Evolutionary conservation across 2,888 invertebrate genomes (phyloP), one percentile per base, ranked within the genome.

Genomic region (Spodoptera exigua): DNA sequence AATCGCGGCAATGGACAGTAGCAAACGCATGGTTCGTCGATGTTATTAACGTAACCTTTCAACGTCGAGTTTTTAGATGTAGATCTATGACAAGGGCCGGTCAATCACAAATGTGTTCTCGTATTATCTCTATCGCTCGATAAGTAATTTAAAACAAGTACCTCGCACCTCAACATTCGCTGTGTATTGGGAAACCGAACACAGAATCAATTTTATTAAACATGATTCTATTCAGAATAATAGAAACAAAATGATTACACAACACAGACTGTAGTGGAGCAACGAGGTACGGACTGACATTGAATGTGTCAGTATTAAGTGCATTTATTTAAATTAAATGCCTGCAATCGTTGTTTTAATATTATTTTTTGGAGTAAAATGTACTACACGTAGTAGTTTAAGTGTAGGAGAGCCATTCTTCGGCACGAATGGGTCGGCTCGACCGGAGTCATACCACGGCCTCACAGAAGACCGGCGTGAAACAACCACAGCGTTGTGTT

Each of bases 171-270:
- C 27, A 27, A 7, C 27, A 27, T 27, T 27, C 27, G 27, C 7
- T 7, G 27, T 27, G 27, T 9, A 7, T 27, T 41, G 35, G 34
- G 18, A 56, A 49, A 40, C 11, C 10, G 17, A 67, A 27, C 47
- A 32, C 18, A 47, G 34, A 70, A 54, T 39, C 40, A 54, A 74
- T 71, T 27, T 71, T 51, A 60, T 47, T 51, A 14, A 18, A 43
- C 57, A 55, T 46, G 52, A 27, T 59, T 2, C 13, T 21, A 39
- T 49, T 37, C 36, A 12, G 34, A 61, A 18, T 45, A 74, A 66
- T 61, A 74, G 3, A 59, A 59, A 16, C 32, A 66, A 59, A n/a
- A 48, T 57, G 41, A 49, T 43, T 61, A 18, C 36, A 46, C 14
- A 51, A 60, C 43, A 45, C 48, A 44, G 46, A 49, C 47, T 59